Conservation (phyloP, 2,113 vertebrate species). For the Rhea americana region DNA sequence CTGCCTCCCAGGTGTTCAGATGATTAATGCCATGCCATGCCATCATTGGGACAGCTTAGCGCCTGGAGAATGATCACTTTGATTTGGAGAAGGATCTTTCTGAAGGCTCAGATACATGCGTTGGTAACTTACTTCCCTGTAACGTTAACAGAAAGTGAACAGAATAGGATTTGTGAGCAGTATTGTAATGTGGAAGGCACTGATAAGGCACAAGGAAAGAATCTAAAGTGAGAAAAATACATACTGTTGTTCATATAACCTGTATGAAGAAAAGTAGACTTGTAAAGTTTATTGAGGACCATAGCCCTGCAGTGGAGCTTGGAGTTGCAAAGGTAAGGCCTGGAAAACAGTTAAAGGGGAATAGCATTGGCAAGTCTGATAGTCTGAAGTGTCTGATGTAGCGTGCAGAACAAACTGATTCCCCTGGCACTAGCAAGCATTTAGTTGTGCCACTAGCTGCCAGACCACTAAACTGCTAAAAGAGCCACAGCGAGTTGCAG, state of each 20-base stretch:
- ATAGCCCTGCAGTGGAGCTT: not conserved
- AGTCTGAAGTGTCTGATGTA: not conserved
- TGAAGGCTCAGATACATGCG: not conserved
- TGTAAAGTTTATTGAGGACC: not conserved
- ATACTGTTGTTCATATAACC: not conserved
- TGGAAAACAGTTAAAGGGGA: not conserved
- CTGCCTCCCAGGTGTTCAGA: not conserved
- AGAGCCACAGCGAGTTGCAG: not conserved
- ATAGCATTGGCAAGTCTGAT: not conserved
- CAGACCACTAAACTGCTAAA: not conserved
- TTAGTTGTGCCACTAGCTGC: not conserved
- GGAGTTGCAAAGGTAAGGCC: not conserved
- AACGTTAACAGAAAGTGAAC: not conserved
- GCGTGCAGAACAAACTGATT: accelerated
- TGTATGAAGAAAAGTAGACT: constrained; percentile 7
- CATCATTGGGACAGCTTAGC: not conserved
- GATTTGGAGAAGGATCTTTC: not conserved
- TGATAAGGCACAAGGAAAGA: not conserved
- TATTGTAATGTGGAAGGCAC: not conserved
- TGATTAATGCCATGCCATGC: not conserved
- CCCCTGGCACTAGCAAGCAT: accelerated
- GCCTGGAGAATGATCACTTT: not conserved
- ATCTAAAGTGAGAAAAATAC: not conserved
- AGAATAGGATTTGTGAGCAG: not conserved
- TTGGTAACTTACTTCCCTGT: not conserved